Base-by-base conservation (phyloP, 2,888 invertebrate species). In the Blastobasis adustella region DNA sequence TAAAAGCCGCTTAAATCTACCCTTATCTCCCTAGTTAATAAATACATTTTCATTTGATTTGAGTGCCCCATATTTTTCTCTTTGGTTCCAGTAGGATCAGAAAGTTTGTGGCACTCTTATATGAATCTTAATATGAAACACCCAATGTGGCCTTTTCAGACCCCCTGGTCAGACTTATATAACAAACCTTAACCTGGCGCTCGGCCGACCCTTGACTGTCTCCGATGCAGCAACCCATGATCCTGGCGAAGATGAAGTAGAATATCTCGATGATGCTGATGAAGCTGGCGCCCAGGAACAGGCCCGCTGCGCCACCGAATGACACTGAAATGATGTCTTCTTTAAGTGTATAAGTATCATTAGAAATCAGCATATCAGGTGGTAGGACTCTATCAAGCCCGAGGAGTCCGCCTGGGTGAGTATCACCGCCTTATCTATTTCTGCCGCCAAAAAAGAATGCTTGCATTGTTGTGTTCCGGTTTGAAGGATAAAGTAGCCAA, bases 221-320 rank as follows among this genome's bases (percentile, higher is more conserved):
- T 5, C 49, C 52, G 5, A 52, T 38, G 43, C 50, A 53, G 3
- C 45, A 10, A 1, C 6, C 9, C 6, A 51, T 49, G 3, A 54
- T n/a, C 50, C 67, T 69, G 56, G 79, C 77, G 8, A 89, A 67
- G 4, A 89, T 45, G 56, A 91, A 90, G 69, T 90, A 92, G 5
- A 90, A 56, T 1, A 91, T 81, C 73, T 92, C 92, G 36, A 91
- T 88, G 38, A 90, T 83, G 53, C 91, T 91, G 53, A 92, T 89
- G 63, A 92, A 90, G 59, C 92, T 92, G 36, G 92, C 90, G 0
- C 92, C 92, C 0, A 92, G 77, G 68, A 92, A 92, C 49, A 92
- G 69, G 0, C 92, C 91, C 0, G 91, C 86, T 0, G 91, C 91
- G 1, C 92, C 92, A 1, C 92, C 92, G 57, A 92, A 90, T 0